Base-by-base conservation (phyloP, 1,140 invertebrate species). In the Zaprionus gabonicus region DNA sequence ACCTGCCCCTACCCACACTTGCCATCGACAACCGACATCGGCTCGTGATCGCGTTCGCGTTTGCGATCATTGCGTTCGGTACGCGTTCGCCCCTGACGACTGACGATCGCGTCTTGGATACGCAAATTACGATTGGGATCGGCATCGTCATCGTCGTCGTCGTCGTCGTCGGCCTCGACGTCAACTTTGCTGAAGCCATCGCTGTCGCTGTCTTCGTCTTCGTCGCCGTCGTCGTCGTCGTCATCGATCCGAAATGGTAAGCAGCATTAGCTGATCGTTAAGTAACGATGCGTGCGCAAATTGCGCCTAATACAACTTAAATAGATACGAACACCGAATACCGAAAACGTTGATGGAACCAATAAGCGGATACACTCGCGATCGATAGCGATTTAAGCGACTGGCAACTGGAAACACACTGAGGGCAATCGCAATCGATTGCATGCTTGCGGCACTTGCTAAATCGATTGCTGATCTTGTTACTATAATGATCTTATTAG, bases 121-220 rank as follows among this genome's bases (percentile, higher is more conserved):
- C 72, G 76, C 75, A 83, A 80, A 73, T 78, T 76, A 69, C 60
- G 65, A 64, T 81, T 76, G 77, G 49, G 46, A 75, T 63, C 66
- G 59, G 57, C 65, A 60, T 60, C 69, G 69, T 57, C 69, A 71
- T 58, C 69, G 62, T 49, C 62, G 46, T 12, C 27, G 55, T 28
- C 57, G 17, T 10, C 46, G 67, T 10, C 66, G 17, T 12, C 36
- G 68, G 17, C 67, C 7, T 36, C 62, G 23, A 25, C 51, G 25
- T 64, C 60, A 58, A 15, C 49, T 38, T 41, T 9, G 34, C 25
- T 36, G 15, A 20, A 51, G 46, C 20, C 20, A 15, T 36, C 15
- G 27, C 28, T 28, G 62, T 38, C 59, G 27, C 20, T 13, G n/a
- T 36, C 15, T 46, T 38, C 69, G 27, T 51, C 60, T 41, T 9